Evolutionary conservation across 1,140 invertebrate genomes (phyloP).

Genomic region (Drosophila novamexicana): DNA sequence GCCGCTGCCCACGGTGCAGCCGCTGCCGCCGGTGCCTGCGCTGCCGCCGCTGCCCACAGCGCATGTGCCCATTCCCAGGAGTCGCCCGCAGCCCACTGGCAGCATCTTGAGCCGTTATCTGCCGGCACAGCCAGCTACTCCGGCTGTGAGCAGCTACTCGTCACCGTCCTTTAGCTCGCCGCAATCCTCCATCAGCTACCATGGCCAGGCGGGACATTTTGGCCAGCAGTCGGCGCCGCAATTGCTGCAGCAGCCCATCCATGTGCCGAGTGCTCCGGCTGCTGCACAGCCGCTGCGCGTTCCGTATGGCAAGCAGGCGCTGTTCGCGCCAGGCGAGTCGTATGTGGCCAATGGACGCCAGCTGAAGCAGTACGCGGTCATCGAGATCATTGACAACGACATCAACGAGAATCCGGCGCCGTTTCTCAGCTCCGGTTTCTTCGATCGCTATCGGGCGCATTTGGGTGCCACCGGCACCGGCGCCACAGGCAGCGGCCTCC

Average conservation of each 20-base stretch:
- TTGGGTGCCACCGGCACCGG: constrained; percentile 37
- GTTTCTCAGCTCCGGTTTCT: constrained; percentile 62
- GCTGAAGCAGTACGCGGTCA: constrained; percentile 80
- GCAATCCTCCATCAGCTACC: constrained; percentile 54
- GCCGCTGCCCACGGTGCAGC: constrained; percentile 67
- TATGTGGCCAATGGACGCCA: constrained; percentile 76
- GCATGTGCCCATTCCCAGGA: constrained; percentile 43
- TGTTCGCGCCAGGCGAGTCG: constrained; percentile 63
- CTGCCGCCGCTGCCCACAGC: constrained; percentile 67
- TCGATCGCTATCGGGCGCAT: constrained; percentile 64
- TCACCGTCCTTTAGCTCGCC: constrained; percentile 27
- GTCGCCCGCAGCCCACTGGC: constrained; percentile 31
- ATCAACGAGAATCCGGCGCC: constrained; percentile 64
- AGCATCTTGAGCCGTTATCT: constrained; percentile 44
- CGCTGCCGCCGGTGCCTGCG: constrained; percentile 68
- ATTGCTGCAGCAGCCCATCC: constrained; percentile 29
- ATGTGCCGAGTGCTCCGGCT: constrained; percentile 34
- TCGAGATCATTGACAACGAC: constrained; percentile 82
- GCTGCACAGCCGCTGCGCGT: constrained; percentile 58
- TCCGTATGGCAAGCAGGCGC: constrained; percentile 66
- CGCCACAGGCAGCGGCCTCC: constrained; percentile 26
- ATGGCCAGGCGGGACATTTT: constrained; percentile 28
- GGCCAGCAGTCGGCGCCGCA: constrained; percentile 11
- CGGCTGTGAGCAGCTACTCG: constrained; percentile 12
- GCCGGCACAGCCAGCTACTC: constrained; percentile 9